phyloP scores from a whole-genome alignment of 2,797 vertebrate genomes.

The Eurystomus glaucurus region DNA sequence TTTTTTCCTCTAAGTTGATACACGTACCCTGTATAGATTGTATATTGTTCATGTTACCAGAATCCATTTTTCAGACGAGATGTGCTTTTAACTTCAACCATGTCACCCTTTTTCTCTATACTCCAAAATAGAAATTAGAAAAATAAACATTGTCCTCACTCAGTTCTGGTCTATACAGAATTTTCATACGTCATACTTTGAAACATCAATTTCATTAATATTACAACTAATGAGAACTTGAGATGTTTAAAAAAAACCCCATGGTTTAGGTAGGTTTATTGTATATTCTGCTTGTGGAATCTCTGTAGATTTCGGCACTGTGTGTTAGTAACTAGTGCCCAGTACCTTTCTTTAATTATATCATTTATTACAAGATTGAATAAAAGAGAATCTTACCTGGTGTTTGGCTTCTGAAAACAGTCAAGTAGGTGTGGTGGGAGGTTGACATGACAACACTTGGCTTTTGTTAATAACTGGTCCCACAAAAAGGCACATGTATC shows the following conservation, averaged over 20 bases:
- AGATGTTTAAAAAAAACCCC: not conserved
- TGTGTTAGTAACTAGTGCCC: not conserved
- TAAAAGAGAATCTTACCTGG: not conserved
- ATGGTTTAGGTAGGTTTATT: not conserved
- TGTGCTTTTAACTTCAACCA: not conserved
- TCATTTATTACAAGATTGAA: not conserved
- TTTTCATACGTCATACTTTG: not conserved
- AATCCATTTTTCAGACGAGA: constrained; percentile 16
- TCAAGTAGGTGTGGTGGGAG: not conserved
- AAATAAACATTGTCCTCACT: not conserved
- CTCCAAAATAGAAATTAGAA: not conserved
- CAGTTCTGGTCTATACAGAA: not conserved
- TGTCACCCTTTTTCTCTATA: not conserved
- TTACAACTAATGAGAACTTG: not conserved
- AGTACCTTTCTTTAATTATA: not conserved
- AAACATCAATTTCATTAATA: not conserved
- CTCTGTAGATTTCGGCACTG: not conserved
- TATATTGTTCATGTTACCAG: constrained; percentile 33
- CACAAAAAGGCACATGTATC: not conserved
- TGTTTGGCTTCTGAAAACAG: not conserved
- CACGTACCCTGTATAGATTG: constrained; percentile 13
- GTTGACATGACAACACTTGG: not conserved
- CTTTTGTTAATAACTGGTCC: not conserved
- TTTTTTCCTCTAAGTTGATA: constrained; percentile 43
- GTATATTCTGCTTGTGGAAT: not conserved